Evolutionary conservation across 2,888 invertebrate species (phyloP).

Genomic region (Caradrina clavipalpis): DNA sequence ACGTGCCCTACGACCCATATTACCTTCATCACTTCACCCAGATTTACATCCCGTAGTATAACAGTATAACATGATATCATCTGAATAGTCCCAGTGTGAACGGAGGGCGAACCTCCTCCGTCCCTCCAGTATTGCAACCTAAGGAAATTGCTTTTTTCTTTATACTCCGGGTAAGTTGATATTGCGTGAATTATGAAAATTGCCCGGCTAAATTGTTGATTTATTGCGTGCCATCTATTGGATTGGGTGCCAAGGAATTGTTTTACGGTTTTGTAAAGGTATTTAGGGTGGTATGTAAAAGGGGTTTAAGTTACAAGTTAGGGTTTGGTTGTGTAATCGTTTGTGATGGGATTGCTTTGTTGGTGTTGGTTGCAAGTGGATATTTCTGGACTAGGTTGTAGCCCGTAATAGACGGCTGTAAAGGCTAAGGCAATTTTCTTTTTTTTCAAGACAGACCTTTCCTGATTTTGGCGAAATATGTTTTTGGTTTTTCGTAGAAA

Average conservation of each 20-base stretch:
- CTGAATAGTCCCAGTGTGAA: slow-evolving; percentile 72
- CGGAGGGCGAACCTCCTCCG: slow-evolving; percentile 70
- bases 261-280: slow-evolving; percentile 64
- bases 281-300: slow-evolving; percentile 49
- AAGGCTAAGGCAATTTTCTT: too few species aligned
- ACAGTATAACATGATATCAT: slow-evolving; percentile 51
- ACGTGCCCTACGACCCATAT: slow-evolving; percentile 53
- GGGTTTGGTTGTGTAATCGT: neutral
- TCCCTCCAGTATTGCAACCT: slow-evolving; percentile 84
- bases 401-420: too few species aligned
- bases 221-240: slow-evolving; percentile 81
- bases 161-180: slow-evolving; percentile 88
- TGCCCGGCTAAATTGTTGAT: slow-evolving; percentile 88
- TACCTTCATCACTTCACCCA: slow-evolving; percentile 55
- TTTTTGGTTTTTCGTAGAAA: too few species aligned
- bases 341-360: neutral
- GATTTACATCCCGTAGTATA: slow-evolving; percentile 57
- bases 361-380: neutral
- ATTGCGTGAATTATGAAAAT: slow-evolving; percentile 90
- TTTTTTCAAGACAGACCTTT: too few species aligned
- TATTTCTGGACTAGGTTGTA: too few species aligned
- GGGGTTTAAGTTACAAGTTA: slow-evolving; percentile 24
- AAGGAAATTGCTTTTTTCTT: slow-evolving; percentile 90
- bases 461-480: too few species aligned
- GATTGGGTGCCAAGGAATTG: slow-evolving; percentile 74